These are phyloP conservation scores for Girardinichthys multiradiatus DNA, from an alignment of 2,113 vertebrate genomes.

Conservation along the genomic window DNA sequence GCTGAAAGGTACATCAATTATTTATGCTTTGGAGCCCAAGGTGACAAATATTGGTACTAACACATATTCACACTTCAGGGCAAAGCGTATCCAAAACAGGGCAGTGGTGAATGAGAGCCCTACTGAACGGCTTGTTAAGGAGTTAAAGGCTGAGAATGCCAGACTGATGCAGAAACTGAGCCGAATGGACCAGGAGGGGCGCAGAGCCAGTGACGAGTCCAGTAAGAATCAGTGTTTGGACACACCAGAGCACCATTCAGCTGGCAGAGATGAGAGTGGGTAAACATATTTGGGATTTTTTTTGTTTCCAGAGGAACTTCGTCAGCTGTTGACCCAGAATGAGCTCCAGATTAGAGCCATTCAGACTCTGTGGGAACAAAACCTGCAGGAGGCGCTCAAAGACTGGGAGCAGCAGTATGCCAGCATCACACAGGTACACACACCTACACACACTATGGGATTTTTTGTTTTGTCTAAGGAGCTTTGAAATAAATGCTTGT, in stretches of 20 bases:
- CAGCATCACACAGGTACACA: constrained; percentile 79
- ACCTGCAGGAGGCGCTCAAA: constrained; percentile 82
- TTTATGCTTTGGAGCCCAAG: background rate
- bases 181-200: constrained; percentile 78
- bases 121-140: constrained; percentile 82
- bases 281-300: background rate
- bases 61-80: constrained; percentile 65
- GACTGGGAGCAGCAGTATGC: constrained; percentile 85
- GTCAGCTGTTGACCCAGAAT: constrained; percentile 77
- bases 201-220: constrained; percentile 78
- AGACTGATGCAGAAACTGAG: constrained; percentile 76
- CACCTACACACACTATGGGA: background rate
- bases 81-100: constrained; percentile 88
- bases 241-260: background rate
- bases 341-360: constrained; percentile 78
- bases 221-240: constrained; percentile 59
- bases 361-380: constrained; percentile 84
- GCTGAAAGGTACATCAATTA: constrained; percentile 82
- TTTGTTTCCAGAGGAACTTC: constrained; percentile 78
- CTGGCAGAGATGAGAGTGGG: background rate
- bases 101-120: constrained; percentile 88
- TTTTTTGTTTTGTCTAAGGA: background rate
- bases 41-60: background rate
- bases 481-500: background rate
- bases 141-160: constrained; percentile 83